Conservation (phyloP, 2,888 invertebrate genomes). For the Ennomos quercinarius region DNA sequence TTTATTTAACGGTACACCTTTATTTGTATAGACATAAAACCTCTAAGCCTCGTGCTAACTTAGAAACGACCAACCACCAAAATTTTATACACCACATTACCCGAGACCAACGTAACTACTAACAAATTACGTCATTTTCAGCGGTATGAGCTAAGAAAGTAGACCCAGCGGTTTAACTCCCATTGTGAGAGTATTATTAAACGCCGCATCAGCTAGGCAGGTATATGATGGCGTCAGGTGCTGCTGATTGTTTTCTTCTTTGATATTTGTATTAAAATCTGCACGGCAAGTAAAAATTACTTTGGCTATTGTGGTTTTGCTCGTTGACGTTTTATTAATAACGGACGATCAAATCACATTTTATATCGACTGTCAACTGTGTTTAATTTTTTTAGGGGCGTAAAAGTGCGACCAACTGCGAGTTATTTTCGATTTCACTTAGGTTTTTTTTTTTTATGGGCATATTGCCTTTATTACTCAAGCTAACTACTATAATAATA, state of each 20-base stretch:
- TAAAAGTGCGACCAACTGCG: too few relatives aligned
- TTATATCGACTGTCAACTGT: too few relatives aligned
- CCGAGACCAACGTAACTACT: slow-evolving; percentile 34
- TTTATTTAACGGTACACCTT: slow-evolving; percentile 14
- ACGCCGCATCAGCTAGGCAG: slow-evolving; percentile 19
- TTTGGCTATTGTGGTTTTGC: background rate
- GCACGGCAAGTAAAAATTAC: background rate
- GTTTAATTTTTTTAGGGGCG: background rate
- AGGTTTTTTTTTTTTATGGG: too few relatives aligned
- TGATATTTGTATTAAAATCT: slow-evolving; percentile 24
- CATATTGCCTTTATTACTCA: too few relatives aligned
- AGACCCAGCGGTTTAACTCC: slow-evolving; percentile 33
- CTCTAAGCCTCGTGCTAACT: slow-evolving; percentile 1
- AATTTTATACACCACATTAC: slow-evolving; percentile 37
- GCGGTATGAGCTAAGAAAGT: slow-evolving; percentile 33
- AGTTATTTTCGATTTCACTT: too few relatives aligned
- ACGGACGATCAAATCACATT: too few relatives aligned
- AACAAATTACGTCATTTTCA: slow-evolving; percentile 34
- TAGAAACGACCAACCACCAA: slow-evolving; percentile 23
- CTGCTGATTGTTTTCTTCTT: slow-evolving; percentile 29
- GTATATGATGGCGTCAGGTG: slow-evolving; percentile 28
- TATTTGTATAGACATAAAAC: slow-evolving; percentile 15
- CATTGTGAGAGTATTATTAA: slow-evolving; percentile 35
- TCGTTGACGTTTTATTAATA: too few relatives aligned
- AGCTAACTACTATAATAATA: too few relatives aligned